Evolutionary conservation across 2,113 vertebrate species (phyloP).

Genomic region (Rhinichthys klamathensis): DNA sequence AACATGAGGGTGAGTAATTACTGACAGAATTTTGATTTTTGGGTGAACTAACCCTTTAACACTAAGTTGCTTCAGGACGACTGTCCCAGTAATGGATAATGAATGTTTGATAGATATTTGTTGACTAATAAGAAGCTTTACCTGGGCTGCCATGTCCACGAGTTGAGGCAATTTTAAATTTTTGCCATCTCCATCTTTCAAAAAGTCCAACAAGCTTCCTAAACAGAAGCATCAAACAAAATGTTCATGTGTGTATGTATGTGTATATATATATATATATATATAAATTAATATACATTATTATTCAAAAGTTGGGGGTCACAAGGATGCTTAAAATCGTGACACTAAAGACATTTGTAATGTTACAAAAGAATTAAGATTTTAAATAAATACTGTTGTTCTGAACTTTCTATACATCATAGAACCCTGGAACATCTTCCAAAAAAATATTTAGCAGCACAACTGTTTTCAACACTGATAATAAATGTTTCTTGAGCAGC

Average conservation of each 20-base stretch:
- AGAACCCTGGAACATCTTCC: neutral
- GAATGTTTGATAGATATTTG: neutral
- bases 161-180: slow-evolving; percentile 88
- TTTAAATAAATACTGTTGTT: neutral
- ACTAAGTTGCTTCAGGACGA: neutral
- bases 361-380: neutral
- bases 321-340: neutral
- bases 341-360: neutral
- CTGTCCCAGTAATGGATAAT: neutral
- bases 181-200: slow-evolving; percentile 87
- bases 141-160: slow-evolving; percentile 98
- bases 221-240: slow-evolving; percentile 24
- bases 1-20: too few relatives aligned
- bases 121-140: slow-evolving; percentile 55
- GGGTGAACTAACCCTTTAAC: too few relatives aligned
- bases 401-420: neutral
- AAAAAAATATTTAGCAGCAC: neutral
- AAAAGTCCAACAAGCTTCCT: slow-evolving; percentile 95
- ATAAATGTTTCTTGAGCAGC: neutral
- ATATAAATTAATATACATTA: neutral
- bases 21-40: too few relatives aligned
- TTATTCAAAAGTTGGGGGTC: neutral
- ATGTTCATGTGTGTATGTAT: too few relatives aligned
- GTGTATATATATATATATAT: neutral
- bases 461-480: neutral